Conservation (phyloP, 2,113 vertebrate genomes). For the Sebastes schlegelii region DNA sequence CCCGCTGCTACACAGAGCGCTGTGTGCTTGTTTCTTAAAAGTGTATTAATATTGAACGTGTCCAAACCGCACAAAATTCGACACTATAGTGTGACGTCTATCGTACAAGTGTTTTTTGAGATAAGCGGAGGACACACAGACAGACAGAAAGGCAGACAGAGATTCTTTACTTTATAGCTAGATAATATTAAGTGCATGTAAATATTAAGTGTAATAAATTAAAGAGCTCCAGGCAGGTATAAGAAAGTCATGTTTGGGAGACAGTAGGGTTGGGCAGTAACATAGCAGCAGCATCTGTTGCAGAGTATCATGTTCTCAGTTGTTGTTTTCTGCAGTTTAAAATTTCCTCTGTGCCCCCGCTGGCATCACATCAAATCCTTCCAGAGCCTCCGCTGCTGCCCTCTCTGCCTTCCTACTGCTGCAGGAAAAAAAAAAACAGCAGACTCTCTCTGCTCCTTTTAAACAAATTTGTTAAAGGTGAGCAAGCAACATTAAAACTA, state of each 20-base stretch:
- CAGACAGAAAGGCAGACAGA: too few relatives aligned
- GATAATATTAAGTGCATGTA: not conserved
- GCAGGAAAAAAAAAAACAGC: not conserved
- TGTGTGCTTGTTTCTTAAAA: too few relatives aligned
- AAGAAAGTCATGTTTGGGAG: not conserved
- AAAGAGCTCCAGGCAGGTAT: not conserved
- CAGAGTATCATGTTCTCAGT: slow-evolving; percentile 18
- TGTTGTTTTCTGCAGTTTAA: slow-evolving; percentile 50
- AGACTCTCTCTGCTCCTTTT: slow-evolving; percentile 37
- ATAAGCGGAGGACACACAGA: too few relatives aligned
- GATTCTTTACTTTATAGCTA: too few relatives aligned
- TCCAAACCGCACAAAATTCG: too few relatives aligned
- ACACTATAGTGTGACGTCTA: too few relatives aligned
- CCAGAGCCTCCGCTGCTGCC: slow-evolving; percentile 25
- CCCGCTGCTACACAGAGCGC: too few relatives aligned
- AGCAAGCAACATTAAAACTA: slow-evolving; percentile 60
- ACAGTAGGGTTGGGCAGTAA: slow-evolving; percentile 4
- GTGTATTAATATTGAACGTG: too few relatives aligned
- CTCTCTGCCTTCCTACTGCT: slow-evolving; percentile 24
- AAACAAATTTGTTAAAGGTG: slow-evolving; percentile 66
- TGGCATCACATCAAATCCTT: slow-evolving; percentile 49
- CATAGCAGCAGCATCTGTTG: slow-evolving; percentile 31
- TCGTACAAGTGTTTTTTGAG: too few relatives aligned
- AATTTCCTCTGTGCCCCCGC: slow-evolving; percentile 19
- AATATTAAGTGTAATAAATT: not conserved